These are phyloP conservation scores for Hucho hucho DNA, from an alignment of 2,113 vertebrate genomes.

Conservation along the genomic window DNA sequence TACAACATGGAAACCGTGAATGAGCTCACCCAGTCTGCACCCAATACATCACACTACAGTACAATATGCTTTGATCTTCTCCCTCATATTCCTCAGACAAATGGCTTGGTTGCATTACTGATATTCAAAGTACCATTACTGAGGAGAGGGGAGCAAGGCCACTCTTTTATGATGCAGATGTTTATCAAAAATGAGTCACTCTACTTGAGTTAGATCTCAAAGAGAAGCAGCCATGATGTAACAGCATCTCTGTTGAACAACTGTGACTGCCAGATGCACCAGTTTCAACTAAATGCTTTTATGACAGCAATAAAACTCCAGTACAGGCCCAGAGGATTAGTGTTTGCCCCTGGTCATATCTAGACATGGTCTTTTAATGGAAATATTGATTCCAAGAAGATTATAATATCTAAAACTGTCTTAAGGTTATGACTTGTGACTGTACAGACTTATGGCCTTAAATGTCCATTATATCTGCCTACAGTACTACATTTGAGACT, in stretches of 20 bases:
- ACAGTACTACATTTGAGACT: no score
- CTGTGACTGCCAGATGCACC: conserved; percentile 68
- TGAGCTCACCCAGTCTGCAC: conserved; percentile 42
- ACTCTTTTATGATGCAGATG: conserved; percentile 74
- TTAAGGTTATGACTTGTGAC: no score
- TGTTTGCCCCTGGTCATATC: conserved; percentile 56
- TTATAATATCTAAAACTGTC: no score
- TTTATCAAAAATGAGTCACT: conserved; percentile 75
- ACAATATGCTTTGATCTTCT: conserved; percentile 46
- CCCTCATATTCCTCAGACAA: conserved; percentile 35
- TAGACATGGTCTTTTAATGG: no score
- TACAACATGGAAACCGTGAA: conserved; percentile 51
- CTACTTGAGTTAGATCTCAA: conserved; percentile 39
- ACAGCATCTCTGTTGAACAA: conserved; percentile 51
- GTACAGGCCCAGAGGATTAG: conserved; percentile 48
- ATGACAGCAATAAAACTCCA: conserved; percentile 64
- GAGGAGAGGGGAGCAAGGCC: conserved; percentile 53
- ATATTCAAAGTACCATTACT: conserved; percentile 64
- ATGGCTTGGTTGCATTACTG: conserved; percentile 61
- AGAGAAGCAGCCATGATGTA: conserved; percentile 55
- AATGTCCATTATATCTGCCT: no score
- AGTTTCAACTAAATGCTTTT: conserved; percentile 61
- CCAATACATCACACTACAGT: conserved; percentile 48
- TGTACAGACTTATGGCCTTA: no score
- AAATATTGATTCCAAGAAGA: no score